Base-by-base conservation (phyloP, 2,888 invertebrate genomes). In the Deroplatys truncata region DNA sequence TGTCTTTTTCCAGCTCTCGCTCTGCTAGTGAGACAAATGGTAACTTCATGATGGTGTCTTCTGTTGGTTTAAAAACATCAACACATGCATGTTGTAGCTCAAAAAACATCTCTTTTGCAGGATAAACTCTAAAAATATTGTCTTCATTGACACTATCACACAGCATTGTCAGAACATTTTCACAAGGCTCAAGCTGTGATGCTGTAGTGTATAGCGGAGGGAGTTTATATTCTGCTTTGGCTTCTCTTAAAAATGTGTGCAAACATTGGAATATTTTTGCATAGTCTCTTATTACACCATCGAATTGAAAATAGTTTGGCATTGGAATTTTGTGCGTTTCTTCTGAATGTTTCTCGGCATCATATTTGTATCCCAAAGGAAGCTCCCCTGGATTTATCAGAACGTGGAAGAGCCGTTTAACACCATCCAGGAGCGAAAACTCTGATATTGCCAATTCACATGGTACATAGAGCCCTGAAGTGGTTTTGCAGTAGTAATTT, bases 361-460 rank as follows among this genome's bases (percentile, higher is more conserved):
- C 84, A 88, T 29, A 82, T 4, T 43, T 84, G 25, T 89, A 89
- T 0, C 89, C 89, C 10, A 84, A 28, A 8, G 89, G 89, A 16
- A 89, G 90, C 16, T 89, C 82, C 31, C 87, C 82, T 35, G 87
- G 87, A 82, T 87, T 83, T 7, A 91, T 90, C 25, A 90, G 84
- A n/a, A 84, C 72, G 82, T 91, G 91, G n/a, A 90, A 90, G 0
- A 31, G 20, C 0, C 72, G 84, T 82, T 84, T 86, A 16, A 91
- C 49, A 28, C 91, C 91, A 28, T 90, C 82, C 4, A 28, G 25
- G 1, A 91, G 83, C 25, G 85, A 88, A 31, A 90, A 91, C 29
- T 88, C 88, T 20, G 88, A 89, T 28, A 91, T 25, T 13, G 90
- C 90, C 8, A 91, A 25, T 84, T 91, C 91, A 35, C 90, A 88